Percentiles rank a stretch among this genome's conserved stretches.
Conservation (phyloP, 1,140 invertebrate genomes). For the Listronotus bonariensis region DNA sequence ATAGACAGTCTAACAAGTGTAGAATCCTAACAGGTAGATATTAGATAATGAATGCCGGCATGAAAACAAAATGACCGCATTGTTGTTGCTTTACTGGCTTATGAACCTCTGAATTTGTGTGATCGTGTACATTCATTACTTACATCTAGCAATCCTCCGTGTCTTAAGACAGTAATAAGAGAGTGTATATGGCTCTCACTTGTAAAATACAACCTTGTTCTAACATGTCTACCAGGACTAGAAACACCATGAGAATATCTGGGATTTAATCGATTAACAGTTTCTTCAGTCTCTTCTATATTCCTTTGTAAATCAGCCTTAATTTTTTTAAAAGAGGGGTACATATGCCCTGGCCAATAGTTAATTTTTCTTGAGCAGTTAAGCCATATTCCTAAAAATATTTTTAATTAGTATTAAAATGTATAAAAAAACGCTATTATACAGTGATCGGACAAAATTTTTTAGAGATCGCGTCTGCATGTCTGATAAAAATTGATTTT, state of each 20-base stretch:
- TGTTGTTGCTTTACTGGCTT: too few relatives aligned
- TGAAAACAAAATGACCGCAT: too few relatives aligned
- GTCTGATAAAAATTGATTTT: too few relatives aligned
- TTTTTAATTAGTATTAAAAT: too few relatives aligned
- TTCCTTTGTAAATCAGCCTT: conserved; percentile 93
- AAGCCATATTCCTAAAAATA: conserved; percentile 97
- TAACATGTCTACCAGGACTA: conserved; percentile 95
- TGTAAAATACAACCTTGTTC: conserved; percentile 97
- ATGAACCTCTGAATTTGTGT: too few relatives aligned
- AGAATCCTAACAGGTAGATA: too few relatives aligned
- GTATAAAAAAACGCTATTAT: too few relatives aligned
- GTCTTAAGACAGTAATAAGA: conserved; percentile 91
- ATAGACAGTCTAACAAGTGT: too few relatives aligned
- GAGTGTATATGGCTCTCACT: conserved; percentile 99
- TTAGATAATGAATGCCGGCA: too few relatives aligned
- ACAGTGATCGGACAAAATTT: too few relatives aligned
- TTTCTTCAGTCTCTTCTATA: conserved; percentile 87
- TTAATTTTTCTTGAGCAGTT: conserved; percentile 92
- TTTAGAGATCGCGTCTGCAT: too few relatives aligned
- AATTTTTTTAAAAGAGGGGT: conserved; percentile 96
- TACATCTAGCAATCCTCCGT: conserved; percentile 90
- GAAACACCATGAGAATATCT: conserved; percentile 97
- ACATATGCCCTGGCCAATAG: conserved; percentile 97
- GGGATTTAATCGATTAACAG: conserved; percentile 94
- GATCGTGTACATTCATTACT: conserved; percentile 48